These are phyloP conservation scores for Amiota minor DNA, from an alignment of 2,888 invertebrate genomes.

Conservation along the genomic window DNA sequence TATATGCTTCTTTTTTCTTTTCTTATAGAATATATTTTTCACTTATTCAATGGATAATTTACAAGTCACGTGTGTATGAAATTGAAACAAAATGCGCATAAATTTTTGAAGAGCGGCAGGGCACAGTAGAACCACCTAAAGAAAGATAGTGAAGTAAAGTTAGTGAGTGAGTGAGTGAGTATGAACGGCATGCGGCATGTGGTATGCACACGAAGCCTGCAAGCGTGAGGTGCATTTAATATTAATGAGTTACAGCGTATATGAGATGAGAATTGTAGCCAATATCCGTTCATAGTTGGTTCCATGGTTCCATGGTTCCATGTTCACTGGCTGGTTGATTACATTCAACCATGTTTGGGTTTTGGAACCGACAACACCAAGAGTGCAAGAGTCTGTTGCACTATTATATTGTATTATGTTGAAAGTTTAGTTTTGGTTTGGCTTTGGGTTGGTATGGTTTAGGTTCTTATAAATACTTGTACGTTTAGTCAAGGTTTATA, in stretches of 20 bases:
- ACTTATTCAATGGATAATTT: conserved; percentile 65
- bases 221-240: conserved; percentile 54
- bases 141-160: background rate
- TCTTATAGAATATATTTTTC: conserved; percentile 42
- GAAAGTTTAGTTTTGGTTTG: background rate
- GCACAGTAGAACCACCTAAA: background rate
- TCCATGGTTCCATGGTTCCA: background rate
- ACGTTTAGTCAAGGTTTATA: conserved; percentile 61
- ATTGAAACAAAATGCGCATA: conserved; percentile 69
- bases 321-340: background rate
- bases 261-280: conserved; percentile 25
- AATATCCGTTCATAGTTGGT: too few relatives aligned
- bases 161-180: background rate
- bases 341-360: background rate
- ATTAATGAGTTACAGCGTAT: conserved; percentile 68
- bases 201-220: conserved; percentile 3
- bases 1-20: conserved; percentile 18
- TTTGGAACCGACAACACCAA: background rate
- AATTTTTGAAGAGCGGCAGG: conserved; percentile 49
- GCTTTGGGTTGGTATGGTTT: conserved; percentile 18
- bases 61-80: conserved; percentile 69
- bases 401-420: background rate
- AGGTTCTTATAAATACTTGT: conserved; percentile 59
- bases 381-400: background rate
- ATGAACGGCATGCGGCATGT: too few relatives aligned